Base-by-base conservation (phyloP, 2,888 invertebrate species). In the Mimachlamys varia region DNA sequence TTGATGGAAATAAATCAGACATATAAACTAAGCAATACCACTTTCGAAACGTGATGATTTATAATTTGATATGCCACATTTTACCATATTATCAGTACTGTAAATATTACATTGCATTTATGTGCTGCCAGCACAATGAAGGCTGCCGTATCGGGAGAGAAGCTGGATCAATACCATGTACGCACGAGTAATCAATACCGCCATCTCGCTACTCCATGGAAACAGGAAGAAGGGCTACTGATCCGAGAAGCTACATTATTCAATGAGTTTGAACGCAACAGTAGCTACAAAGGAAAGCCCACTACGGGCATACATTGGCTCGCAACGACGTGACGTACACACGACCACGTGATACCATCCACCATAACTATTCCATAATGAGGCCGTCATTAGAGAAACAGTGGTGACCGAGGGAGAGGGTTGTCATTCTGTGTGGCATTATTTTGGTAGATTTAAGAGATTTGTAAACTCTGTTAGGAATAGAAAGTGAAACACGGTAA, bases 201-300 rank as follows among this genome's bases (percentile, higher is more conserved):
- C 12, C 76, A 76, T 76, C 76, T 76, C 76, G 13, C 76, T 76
- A 76, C 76, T 33, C 76, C 76, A 76, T 76, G 76, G 76, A 76
- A 76, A 76, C 76, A 76, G 76, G 76, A 76, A 76, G 76, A 33
- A 76, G 76, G 76, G 76, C 76, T 76, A 76, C 76, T 76, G 76
- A 76, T 76, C 76, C 76, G 76, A 76, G 76, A 76, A 76, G 76
- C 76, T 76, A 76, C 76, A 76, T 76, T 76, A 76, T 76, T 76
- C 76, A 76, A 76, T 76, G 76, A 76, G 76, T 76, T 76, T 76
- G 76, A 27, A 76, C 76, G 76, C 76, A 76, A 76, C 76, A 76
- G 76, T 76, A 76, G 76, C 76, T 76, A 76, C 76, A 76, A 76
- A 76, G 76, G 76, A 76, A 76, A 76, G 33, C 76, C 76, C 76